These are phyloP conservation scores for Colostygia pectinataria DNA, from an alignment of 2,888 invertebrate species.

Conservation along the genomic window DNA sequence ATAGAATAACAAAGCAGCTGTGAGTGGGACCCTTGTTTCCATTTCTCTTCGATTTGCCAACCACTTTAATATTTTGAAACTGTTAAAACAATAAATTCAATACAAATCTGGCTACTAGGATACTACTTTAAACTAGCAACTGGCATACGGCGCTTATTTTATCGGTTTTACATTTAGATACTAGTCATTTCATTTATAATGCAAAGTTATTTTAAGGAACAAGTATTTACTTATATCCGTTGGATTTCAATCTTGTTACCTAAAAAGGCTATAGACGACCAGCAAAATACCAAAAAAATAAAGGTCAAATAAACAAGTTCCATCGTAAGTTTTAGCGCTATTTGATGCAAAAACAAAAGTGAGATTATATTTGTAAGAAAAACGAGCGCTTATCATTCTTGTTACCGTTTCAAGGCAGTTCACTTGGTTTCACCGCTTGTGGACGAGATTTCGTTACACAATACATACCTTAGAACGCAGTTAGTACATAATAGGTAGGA, in stretches of 20 bases:
- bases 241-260: constrained; percentile 20
- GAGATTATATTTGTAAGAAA: constrained; percentile 62
- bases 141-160: too few relatives aligned
- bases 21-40: constrained; percentile 23
- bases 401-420: constrained; percentile 74
- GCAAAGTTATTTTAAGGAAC: too few relatives aligned
- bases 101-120: constrained; percentile 8
- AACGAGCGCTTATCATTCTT: constrained; percentile 69
- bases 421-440: constrained; percentile 59
- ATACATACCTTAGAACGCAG: constrained; percentile 58
- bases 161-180: constrained; percentile 18
- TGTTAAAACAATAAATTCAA: constrained; percentile 27
- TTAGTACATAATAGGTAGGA: constrained; percentile 49
- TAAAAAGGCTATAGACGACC: constrained; percentile 19
- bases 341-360: constrained; percentile 52
- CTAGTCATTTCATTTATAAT: too few relatives aligned
- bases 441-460: constrained; percentile 73
- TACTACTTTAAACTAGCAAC: too few relatives aligned
- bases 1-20: constrained; percentile 38
- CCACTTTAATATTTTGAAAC: constrained; percentile 31
- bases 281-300: constrained; percentile 28
- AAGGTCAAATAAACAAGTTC: constrained; percentile 52
- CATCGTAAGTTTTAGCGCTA: constrained; percentile 44
- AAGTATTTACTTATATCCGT: constrained; percentile 1
- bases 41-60: constrained; percentile 9